These are phyloP conservation scores for Cryptoblepharus egeriae DNA, from an alignment of 2,797 vertebrate genomes.

Conservation along the genomic window DNA sequence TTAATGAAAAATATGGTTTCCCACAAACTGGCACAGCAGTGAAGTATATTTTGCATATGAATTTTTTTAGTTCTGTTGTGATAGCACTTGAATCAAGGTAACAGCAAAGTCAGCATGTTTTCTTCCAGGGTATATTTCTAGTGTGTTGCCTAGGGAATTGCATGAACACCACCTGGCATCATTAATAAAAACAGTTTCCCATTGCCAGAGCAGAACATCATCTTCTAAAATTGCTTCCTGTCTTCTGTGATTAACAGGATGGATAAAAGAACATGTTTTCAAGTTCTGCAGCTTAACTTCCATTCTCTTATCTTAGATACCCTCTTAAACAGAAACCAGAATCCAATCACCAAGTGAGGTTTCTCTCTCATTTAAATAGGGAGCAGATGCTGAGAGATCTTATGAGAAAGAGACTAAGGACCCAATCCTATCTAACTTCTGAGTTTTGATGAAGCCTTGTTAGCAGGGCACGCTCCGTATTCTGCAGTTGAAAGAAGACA, in stretches of 20 bases:
- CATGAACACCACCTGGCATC: neutral
- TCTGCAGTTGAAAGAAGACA: too few species aligned
- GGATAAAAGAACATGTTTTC: constrained; percentile 36
- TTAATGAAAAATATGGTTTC: constrained; percentile 1
- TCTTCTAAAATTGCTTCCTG: constrained; percentile 24
- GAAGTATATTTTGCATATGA: neutral
- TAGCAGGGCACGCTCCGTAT: neutral
- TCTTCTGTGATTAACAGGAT: constrained; percentile 22
- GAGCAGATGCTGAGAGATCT: neutral
- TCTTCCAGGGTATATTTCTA: constrained; percentile 30
- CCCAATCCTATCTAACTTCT: too few species aligned
- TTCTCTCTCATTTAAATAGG: neutral
- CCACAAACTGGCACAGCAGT: neutral
- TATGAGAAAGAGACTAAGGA: too few species aligned
- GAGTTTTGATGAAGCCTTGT: too few species aligned
- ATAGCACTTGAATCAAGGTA: neutral
- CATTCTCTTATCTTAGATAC: neutral
- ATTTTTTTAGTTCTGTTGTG: neutral
- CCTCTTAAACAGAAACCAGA: neutral
- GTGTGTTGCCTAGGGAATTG: neutral
- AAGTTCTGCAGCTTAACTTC: neutral
- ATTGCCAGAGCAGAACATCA: constrained; percentile 8
- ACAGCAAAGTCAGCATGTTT: neutral
- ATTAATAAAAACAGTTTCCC: constrained; percentile 23
- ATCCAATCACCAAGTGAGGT: neutral